Base-by-base conservation (phyloP, 2,888 invertebrate genomes). In the Diarsia mendica region DNA sequence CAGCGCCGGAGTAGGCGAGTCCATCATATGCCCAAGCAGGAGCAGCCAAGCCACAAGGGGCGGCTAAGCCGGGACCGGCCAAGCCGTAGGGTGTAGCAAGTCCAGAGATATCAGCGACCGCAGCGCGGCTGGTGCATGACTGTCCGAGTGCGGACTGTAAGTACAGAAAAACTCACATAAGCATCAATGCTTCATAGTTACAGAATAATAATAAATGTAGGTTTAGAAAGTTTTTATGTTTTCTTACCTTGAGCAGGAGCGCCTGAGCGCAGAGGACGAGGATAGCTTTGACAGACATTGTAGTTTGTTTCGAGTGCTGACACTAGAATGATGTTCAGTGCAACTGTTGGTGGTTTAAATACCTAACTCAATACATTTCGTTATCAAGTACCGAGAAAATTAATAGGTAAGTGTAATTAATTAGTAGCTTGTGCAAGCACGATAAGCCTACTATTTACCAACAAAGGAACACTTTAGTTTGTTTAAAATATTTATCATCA, bases 341-440 rank as follows among this genome's bases (percentile, higher is more conserved):
- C 23, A 13, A 5, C 55, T 23, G 23, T 55, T n/a, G 23, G 13
- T 1, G 13, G 4, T 18, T 81, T 67, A n/a, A n/a, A n/a, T n/a
- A n/a, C n/a, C n/a, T 82, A 82, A 82, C 8, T 39, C 5, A n/a
- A n/a, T n/a, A n/a, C 4, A 33, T 1, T 9, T 5, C 0, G 13
- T 44, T 68, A 72, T 77, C 61, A 64, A 55, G 13, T 55, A 23
- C 55, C 23, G 0, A 55, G 11, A 55, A 23, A 55, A 23, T 23
- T 15, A 10, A 2, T 55, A 23, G 55, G 55, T 55, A 13, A 55
- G 8, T 8, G 10, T 10, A 23, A 55, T 55, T 23, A 13, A 55
- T 23, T 55, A 55, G 23, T 23, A 55, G 55, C 23, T 55, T 55
- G 55, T 55, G 55, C 1, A 55, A 23, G 55, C 55, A 23, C 11